Conservation (phyloP, 2,113 vertebrate species). For the Mugil cephalus region DNA sequence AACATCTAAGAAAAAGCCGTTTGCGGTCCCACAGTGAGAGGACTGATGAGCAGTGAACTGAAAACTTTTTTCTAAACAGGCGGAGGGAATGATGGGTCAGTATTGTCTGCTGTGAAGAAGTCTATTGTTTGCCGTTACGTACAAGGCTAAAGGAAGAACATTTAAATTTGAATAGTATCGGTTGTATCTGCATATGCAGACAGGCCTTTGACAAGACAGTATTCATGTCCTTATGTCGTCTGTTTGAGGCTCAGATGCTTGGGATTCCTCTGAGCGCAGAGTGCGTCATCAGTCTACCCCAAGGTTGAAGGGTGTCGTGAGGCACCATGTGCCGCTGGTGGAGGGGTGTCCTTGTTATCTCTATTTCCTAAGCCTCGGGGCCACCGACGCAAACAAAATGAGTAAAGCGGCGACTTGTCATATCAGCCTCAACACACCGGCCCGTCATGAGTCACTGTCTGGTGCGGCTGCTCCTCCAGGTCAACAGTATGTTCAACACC, state of each 20-base stretch:
- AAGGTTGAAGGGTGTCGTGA: conserved; percentile 52
- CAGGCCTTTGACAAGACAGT: neutral
- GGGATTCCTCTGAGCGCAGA: conserved; percentile 62
- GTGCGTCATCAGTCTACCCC: conserved; percentile 66
- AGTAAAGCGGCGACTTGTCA: conserved; percentile 46
- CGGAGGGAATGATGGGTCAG: conserved; percentile 13
- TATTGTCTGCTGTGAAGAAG: conserved; percentile 36
- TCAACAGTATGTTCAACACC: conserved; percentile 5
- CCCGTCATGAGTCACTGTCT: conserved; percentile 74
- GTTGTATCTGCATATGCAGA: neutral
- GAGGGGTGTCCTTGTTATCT: conserved; percentile 37
- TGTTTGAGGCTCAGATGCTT: conserved; percentile 55
- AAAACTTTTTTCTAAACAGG: conserved; percentile 33
- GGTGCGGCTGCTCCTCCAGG: conserved; percentile 14
- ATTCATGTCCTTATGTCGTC: conserved; percentile 36
- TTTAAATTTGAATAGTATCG: conserved; percentile 20
- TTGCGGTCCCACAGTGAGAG: neutral
- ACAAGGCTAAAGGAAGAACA: conserved; percentile 2
- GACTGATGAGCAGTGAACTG: conserved; percentile 22
- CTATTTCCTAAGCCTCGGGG: conserved; percentile 20
- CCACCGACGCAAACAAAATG: conserved; percentile 33
- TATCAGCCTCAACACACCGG: conserved; percentile 38
- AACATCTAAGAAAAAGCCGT: neutral
- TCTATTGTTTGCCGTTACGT: conserved; percentile 26
- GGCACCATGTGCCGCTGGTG: conserved; percentile 43